Evolutionary conservation across 2,888 invertebrate genomes (phyloP), one percentile per base, ranked within the genome.

Genomic region (Nephrocerus scutellatus): DNA sequence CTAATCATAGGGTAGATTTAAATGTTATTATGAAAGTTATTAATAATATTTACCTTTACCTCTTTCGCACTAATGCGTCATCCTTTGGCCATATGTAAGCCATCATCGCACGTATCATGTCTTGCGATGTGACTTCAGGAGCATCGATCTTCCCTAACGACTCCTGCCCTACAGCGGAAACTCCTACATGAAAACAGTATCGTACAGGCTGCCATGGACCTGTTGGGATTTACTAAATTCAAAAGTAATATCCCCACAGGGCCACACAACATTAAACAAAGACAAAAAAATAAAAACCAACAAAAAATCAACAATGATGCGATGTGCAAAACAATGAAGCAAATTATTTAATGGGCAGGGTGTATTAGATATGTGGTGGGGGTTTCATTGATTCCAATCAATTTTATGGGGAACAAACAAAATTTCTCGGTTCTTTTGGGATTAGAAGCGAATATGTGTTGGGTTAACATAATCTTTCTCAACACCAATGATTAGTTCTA

Each of bases 51-150:
- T 6, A 32, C 22, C 9, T 10, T 25, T 22, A 64, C 63, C 61
- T 60, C 47, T 59, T 62, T 21, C 65, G 51, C 21, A 68, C 63
- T 9, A 60, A 45, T 2, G 59, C 52, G 60, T 65, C 65, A 50
- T 85, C 86, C 74, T 88, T 84, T 18, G 97, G 97, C 97, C 97
- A 97, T 40, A 97, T 84, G 70, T 95, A 92, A 34, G 77, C 77
- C 63, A 89, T 66, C 91, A 97, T 93, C 34, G 84, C 84, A 49
- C 75, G 76, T 19, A 93, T 60, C 84, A 96, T 93, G 57, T 90
- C 81, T 54, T 71, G 56, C 47, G 83, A 76, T 7, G 82, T 74
- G 44, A 89, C 77, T 59, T 77, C 73, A 14, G 71, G 59, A 21
- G 71, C 74, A 57, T 76, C 73, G 45, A 83, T 71, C 66, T 74